Evolutionary conservation across 2,797 vertebrate species (phyloP), one percentile per base, ranked within the genome.

Genomic region (Lycodopsis pacificus): DNA sequence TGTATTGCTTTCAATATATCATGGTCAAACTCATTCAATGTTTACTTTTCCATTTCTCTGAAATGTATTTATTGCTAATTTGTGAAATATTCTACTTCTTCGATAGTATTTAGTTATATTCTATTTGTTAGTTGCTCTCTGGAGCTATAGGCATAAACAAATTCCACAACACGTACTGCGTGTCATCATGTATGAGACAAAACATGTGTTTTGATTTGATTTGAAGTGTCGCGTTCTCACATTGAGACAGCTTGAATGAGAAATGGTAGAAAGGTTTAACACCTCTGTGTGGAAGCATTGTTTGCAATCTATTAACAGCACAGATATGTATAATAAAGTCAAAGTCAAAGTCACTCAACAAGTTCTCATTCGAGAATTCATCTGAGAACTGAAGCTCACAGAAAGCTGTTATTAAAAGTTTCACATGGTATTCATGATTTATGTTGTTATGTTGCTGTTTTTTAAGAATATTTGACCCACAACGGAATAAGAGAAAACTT

Each of bases 381-480:
- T 3, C 42, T 32, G 62, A 57, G 34, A 61, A 27, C 25, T 30
- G 25, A 34, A 34, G 32, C 32, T 34, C 32, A 34, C 32, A 34
- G 30, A 20, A 32, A 53, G 30, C 36, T 67, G 9, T 66, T 46
- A 48, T 53, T 38, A 38, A 7, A 6, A 54, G 38, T 46, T 61
- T 42, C 7, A 68, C 14, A 25, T 38, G 12, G 14, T 12, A 4
- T 22, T 17, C 58, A 17, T 57, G 30, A 63, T 67, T 71, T 14
- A 30, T 42, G 59, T 66, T 53, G 65, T 72, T 14, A 32, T 44
- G 51, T 67, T 53, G 48, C 38, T 8, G 27, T 4, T 65, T 20
- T 63, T 68, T 42, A 9, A 74, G 12, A 38, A 36, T 36, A 5
- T n/a, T 14, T 38, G n/a, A 44, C 12, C 14, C 20, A 57, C 1